phyloP scores from a whole-genome alignment of 2,888 invertebrate species.

The Athetis lepigone region DNA sequence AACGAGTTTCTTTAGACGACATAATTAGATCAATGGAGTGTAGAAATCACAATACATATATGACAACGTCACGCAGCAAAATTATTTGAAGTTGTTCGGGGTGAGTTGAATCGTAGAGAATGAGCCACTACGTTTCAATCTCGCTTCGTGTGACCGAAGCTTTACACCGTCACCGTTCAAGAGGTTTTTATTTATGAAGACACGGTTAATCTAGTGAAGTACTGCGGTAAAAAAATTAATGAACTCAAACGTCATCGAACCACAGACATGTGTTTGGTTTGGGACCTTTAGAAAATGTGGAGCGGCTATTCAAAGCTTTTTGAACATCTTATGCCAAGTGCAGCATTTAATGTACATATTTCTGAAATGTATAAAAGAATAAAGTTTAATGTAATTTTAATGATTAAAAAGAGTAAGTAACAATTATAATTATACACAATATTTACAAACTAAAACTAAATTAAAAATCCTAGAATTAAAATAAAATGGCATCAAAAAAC shows the following conservation, averaged over 20 bases:
- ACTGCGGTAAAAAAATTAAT: constrained; percentile 62
- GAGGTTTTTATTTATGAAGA: constrained; percentile 84
- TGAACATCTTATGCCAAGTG: no score
- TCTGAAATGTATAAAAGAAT: no score
- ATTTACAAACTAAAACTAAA: no score
- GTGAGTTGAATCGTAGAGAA: no score
- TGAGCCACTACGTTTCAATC: no score
- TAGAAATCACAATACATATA: not conserved
- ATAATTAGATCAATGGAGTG: not conserved
- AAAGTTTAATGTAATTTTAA: no score
- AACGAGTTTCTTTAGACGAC: not conserved
- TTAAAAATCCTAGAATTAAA: no score
- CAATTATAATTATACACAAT: no score
- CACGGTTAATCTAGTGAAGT: constrained; percentile 77
- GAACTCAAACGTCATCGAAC: constrained; percentile 47
- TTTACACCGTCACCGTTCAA: constrained; percentile 71
- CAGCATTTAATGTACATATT: no score
- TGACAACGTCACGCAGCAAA: not conserved
- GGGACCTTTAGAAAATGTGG: constrained; percentile 17
- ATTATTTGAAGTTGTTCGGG: no score
- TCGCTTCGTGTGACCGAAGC: constrained; percentile 15
- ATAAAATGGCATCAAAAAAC: no score
- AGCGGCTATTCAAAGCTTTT: not conserved
- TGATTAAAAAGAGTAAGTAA: no score
- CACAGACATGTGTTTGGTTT: constrained; percentile 38